Evolutionary conservation across 2,888 invertebrate species (phyloP), one percentile per base, ranked within the genome.

Genomic region (Tridacna gigas): DNA sequence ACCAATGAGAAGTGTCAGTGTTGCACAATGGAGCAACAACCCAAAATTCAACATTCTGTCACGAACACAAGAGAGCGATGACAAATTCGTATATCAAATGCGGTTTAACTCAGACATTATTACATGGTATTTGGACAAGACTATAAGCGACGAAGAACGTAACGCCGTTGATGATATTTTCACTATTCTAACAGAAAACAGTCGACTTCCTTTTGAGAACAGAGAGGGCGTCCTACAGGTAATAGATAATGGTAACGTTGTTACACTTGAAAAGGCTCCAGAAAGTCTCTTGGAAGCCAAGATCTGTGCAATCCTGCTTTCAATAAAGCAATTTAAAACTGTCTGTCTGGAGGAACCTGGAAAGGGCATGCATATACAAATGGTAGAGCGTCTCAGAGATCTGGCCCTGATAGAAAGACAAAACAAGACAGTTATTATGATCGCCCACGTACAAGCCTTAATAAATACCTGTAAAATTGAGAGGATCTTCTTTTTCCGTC

Each of bases 341-440:
- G 22, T 79, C 28, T 51, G 63, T 51, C 74, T 79, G 3, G 79
- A 79, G 65, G 79, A 79, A 12, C 79, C 79, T 12, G 79, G 74
- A 26, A 63, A 66, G 56, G 79, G 79, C n/a, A 79, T 79, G 79
- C 79, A 79, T 63, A 48, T 63, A n/a, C 79, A 79, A 28, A 79
- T 79, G 79, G 25, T 79, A 13, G 74, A 79, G 26, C 26, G 79
- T 20, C 48, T 79, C 5, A 47, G 79, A 56, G 77, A 77, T 74
- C n/a, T 79, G 28, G 26, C 74, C 4, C 45, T 79, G 20, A 60
- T n/a, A 18, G 25, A 28, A 28, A 74, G 65, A 37, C 26, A 26
- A 4, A 15, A 79, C 37, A 79, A 79, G 51, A 47, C 63, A 7
- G 51, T 79, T 25, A 9, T 79, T 5, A 22, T 79, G 3, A 51